Conservation (phyloP, 2,113 vertebrate species). For the Tragelaphus scriptus region DNA sequence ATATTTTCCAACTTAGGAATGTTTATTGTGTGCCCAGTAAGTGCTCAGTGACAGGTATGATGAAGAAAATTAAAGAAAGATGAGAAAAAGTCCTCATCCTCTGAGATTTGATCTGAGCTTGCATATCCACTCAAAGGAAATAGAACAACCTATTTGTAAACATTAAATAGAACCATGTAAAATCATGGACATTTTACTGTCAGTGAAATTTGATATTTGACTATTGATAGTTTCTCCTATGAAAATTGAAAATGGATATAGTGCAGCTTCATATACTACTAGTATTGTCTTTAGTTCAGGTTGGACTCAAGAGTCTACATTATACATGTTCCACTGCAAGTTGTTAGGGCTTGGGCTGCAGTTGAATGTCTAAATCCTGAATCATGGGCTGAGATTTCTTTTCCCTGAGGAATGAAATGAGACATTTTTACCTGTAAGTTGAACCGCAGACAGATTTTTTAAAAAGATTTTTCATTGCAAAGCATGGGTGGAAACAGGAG, state of each 20-base stretch:
- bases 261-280: not conserved
- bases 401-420: constrained; percentile 8
- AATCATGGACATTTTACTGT: not conserved
- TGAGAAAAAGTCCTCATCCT: not conserved
- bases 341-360: not conserved
- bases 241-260: not conserved
- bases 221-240: not conserved
- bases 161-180: not conserved
- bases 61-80: not conserved
- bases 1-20: not conserved
- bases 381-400: constrained; percentile 37
- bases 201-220: not conserved
- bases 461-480: constrained; percentile 20
- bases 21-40: not conserved
- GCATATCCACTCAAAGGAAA: not conserved
- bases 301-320: not conserved
- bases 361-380: not conserved
- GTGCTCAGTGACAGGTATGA: not conserved
- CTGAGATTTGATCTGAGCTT: not conserved
- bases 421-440: constrained; percentile 5
- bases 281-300: not conserved
- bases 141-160: not conserved
- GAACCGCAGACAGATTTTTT: not conserved
- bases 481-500: constrained; percentile 12
- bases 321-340: not conserved